phyloP scores from a whole-genome alignment of 2,888 invertebrate species.

The Phragmatobia fuliginosa region DNA sequence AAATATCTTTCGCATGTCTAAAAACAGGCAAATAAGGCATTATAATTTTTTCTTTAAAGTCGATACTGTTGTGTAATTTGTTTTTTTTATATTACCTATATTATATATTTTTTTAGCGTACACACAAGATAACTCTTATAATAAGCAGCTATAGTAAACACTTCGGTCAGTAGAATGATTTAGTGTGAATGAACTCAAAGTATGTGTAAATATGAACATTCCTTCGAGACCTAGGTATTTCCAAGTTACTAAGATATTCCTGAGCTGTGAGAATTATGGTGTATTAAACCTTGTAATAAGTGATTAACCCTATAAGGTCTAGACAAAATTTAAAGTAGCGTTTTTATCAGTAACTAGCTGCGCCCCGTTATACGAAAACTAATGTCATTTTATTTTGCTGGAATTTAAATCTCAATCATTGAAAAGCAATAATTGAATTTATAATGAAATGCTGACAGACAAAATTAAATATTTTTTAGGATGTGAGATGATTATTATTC shows the following conservation, averaged over 20 bases:
- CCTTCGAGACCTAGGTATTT: background rate
- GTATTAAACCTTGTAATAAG: background rate
- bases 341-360: too few relatives aligned
- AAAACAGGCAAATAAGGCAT: background rate
- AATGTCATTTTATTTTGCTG: too few relatives aligned
- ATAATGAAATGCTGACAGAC: too few relatives aligned
- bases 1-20: background rate
- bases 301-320: background rate
- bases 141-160: background rate
- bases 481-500: too few relatives aligned
- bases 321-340: background rate
- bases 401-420: too few relatives aligned
- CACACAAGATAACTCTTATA: background rate
- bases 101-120: too few relatives aligned
- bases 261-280: background rate
- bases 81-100: too few relatives aligned
- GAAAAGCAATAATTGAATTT: too few relatives aligned
- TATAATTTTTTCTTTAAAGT: background rate
- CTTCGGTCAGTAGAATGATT: background rate
- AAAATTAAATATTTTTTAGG: too few relatives aligned
- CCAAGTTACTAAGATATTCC: background rate
- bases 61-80: too few relatives aligned
- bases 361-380: too few relatives aligned
- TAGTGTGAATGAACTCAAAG: background rate
- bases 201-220: background rate